Evolutionary conservation across 2,888 invertebrate genomes (phyloP).

Genomic region (Pristionchus japonicus): DNA sequence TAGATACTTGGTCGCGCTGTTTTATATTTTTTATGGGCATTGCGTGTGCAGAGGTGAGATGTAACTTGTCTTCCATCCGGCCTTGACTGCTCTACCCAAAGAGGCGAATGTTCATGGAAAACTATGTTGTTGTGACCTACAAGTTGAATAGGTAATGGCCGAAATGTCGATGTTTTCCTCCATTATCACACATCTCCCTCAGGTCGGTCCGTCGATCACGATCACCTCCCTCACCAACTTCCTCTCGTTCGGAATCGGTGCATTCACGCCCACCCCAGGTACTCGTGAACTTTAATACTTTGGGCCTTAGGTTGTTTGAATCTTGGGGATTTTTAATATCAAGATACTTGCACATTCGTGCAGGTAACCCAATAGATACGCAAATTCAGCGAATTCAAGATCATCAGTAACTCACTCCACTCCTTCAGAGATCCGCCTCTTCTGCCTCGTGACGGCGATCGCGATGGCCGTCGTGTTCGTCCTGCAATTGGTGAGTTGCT

Average conservation of each 20-base stretch:
- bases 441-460: slow-evolving; percentile 72
- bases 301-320: too few relatives aligned
- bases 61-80: too few relatives aligned
- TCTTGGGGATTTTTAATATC: neutral
- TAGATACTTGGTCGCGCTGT: too few relatives aligned
- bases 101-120: too few relatives aligned
- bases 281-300: too few relatives aligned
- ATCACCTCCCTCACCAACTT: slow-evolving; percentile 75
- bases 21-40: too few relatives aligned
- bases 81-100: too few relatives aligned
- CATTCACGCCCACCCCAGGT: slow-evolving; percentile 74
- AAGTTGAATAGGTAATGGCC: too few relatives aligned
- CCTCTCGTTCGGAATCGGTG: slow-evolving; percentile 73
- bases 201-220: slow-evolving; percentile 72
- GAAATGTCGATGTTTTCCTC: neutral
- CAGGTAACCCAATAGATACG: neutral
- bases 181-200: neutral
- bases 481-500: slow-evolving; percentile 56
- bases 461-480: slow-evolving; percentile 72
- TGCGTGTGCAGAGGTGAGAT: neutral
- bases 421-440: slow-evolving; percentile 70
- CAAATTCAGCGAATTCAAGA: neutral
- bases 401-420: neutral
- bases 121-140: too few relatives aligned
- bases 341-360: neutral